Percentiles rank a stretch among this genome's conserved stretches.
Evolutionary conservation across 2,797 vertebrate genomes (phyloP).

Genomic region (Lophius americanus): DNA sequence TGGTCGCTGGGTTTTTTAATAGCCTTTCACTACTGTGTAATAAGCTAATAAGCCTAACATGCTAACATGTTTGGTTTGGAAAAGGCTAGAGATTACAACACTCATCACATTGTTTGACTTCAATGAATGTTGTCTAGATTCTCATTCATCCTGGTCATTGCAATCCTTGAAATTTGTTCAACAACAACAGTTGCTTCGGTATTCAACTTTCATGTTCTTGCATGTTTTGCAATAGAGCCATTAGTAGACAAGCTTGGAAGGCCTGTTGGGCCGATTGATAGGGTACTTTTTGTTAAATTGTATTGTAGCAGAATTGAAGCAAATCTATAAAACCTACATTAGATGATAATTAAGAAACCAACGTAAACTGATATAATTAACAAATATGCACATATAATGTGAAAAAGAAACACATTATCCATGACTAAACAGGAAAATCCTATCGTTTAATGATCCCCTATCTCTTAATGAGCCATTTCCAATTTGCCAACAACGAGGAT

Average conservation of each 20-base stretch:
- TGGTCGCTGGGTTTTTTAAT: no score
- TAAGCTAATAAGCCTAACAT: background rate
- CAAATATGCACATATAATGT: constrained; percentile 12
- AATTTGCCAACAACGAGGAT: constrained; percentile 16
- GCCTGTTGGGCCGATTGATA: no score
- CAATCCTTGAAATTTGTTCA: no score
- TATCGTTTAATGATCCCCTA: constrained; percentile 28
- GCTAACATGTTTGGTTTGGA: background rate
- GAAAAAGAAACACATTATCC: constrained; percentile 23
- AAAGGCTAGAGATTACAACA: no score
- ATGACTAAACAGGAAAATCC: constrained; percentile 14
- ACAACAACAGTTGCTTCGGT: no score
- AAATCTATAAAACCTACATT: background rate
- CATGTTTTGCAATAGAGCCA: no score
- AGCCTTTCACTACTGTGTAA: no score
- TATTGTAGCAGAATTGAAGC: background rate
- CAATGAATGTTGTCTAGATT: no score
- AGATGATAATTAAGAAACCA: background rate
- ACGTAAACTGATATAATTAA: constrained; percentile 4
- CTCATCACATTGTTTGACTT: no score
- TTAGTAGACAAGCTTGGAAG: no score
- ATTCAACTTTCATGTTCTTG: no score
- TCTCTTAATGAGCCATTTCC: constrained; percentile 32
- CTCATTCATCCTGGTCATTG: no score
- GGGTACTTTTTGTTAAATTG: background rate